These are phyloP conservation scores for Ruditapes philippinarum DNA, from an alignment of 1,140 invertebrate genomes.

Conservation along the genomic window DNA sequence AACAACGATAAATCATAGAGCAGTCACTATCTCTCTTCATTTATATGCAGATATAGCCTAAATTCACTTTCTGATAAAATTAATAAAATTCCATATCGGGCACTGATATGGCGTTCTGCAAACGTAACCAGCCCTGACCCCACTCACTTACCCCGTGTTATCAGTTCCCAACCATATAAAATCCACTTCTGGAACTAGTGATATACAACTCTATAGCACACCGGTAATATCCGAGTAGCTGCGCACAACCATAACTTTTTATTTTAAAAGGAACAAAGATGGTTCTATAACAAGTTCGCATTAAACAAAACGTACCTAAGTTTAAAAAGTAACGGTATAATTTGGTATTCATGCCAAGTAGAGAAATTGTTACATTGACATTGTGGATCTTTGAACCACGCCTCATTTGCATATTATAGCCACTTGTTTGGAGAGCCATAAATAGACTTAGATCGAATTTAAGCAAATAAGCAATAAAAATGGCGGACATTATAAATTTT, in stretches of 20 bases:
- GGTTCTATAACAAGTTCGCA: background rate
- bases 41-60: constrained; percentile 55
- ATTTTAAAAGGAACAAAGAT: too few species aligned
- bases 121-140: constrained; percentile 46
- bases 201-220: constrained; percentile 29
- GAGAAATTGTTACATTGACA: background rate
- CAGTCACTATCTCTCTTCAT: constrained; percentile 44
- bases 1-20: constrained; percentile 58
- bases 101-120: constrained; percentile 49
- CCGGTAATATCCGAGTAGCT: constrained; percentile 27
- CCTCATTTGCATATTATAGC: constrained; percentile 63
- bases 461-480: constrained; percentile 67
- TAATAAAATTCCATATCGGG: constrained; percentile 65
- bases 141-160: constrained; percentile 58
- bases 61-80: constrained; percentile 67
- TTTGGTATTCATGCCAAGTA: background rate
- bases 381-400: constrained; percentile 37
- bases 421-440: constrained; percentile 51
- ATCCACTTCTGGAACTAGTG: constrained; percentile 60
- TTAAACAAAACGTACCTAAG: constrained; percentile 14
- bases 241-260: too few species aligned
- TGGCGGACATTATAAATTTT: constrained; percentile 66
- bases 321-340: background rate
- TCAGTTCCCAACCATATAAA: constrained; percentile 56
- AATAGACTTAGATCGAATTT: constrained; percentile 48